phyloP scores from a whole-genome alignment of 1,140 invertebrate species.

The Rhopalosiphum maidis region DNA sequence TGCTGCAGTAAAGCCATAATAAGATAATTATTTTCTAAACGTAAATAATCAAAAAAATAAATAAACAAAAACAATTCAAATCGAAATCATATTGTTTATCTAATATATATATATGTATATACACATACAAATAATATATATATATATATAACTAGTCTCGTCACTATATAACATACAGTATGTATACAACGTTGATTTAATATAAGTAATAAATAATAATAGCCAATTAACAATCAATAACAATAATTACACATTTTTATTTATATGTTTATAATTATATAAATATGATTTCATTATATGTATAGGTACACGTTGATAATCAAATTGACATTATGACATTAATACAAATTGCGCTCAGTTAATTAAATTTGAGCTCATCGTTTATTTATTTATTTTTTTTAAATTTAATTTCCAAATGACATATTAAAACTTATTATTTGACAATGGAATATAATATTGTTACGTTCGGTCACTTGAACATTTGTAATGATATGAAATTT shows the following conservation, averaged over 20 bases:
- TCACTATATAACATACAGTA: conserved; percentile 36
- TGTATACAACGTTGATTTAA: conserved; percentile 32
- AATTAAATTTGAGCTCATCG: conserved; percentile 48
- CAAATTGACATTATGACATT: conserved; percentile 51
- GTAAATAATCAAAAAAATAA: conserved; percentile 5
- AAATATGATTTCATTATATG: conserved; percentile 17
- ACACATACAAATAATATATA: background rate
- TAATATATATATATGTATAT: conserved; percentile 22
- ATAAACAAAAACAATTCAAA: conserved; percentile 29
- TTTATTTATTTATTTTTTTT: conserved; percentile 23
- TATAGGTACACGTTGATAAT: conserved; percentile 21
- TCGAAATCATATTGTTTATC: conserved; percentile 39
- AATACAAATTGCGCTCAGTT: conserved; percentile 39
- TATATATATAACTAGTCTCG: conserved; percentile 6
- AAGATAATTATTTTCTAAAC: background rate
- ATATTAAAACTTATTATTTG: conserved; percentile 19
- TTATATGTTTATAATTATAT: conserved; percentile 47
- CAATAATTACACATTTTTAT: conserved; percentile 55
- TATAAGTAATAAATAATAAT: conserved; percentile 41
- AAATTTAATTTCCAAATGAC: conserved; percentile 35
- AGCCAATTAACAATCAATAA: conserved; percentile 56
- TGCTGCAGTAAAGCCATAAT: conserved; percentile 14
- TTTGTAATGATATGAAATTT: conserved; percentile 44
- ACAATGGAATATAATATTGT: background rate
- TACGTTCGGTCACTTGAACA: background rate